Evolutionary conservation across 2,797 vertebrate genomes (phyloP), one percentile per base, ranked within the genome.

Genomic region (Parotocinclus haroldoi): DNA sequence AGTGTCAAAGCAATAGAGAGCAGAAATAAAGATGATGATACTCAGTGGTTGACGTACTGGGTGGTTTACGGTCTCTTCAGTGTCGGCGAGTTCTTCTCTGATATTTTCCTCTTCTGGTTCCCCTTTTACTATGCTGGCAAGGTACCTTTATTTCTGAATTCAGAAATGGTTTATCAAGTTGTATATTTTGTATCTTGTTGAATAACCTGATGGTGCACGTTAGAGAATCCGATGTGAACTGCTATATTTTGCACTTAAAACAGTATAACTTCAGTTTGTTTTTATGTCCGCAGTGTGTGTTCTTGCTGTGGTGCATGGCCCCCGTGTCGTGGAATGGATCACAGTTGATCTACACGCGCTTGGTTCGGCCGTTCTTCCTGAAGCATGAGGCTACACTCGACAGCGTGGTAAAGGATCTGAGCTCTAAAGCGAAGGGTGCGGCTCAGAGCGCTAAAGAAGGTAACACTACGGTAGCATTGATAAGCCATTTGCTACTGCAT

Each of bases 1-100:
- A 99, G 96, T 60, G 93, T 99, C 80, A 97, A 96, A 79, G 96
- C 96, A 69, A 96, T 98, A 9, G 96, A 99, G 83, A 99, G 95
- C 80, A 74, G 36, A 0, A 58, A 6, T 67, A 98, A 95, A 74
- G 92, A 95, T 0, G 96, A 99, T 11, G 96, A 99, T 84, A 99
- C 96, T 1, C 88, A 81, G 76, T 99, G 96, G 96, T 85, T 99
- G 73, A 98, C 92, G 0, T 98, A 98, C 85, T 98, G 96, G 96
- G 96, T 99, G 49, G 96, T 99, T 10, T 98, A 97, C 0, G 92
- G 95, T 0, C 39, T 94, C 51, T 98, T 99, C 88, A 93, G 92
- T 46, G 16, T 99, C 0, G 87, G 84, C 0, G 96, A 98, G 76
- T 87, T 90, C 76, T 98, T 98, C 84, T 97, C 96, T 0, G 95